These are phyloP conservation scores for Camponotus fellah DNA, from an alignment of 2,888 invertebrate species.

Conservation along the genomic window DNA sequence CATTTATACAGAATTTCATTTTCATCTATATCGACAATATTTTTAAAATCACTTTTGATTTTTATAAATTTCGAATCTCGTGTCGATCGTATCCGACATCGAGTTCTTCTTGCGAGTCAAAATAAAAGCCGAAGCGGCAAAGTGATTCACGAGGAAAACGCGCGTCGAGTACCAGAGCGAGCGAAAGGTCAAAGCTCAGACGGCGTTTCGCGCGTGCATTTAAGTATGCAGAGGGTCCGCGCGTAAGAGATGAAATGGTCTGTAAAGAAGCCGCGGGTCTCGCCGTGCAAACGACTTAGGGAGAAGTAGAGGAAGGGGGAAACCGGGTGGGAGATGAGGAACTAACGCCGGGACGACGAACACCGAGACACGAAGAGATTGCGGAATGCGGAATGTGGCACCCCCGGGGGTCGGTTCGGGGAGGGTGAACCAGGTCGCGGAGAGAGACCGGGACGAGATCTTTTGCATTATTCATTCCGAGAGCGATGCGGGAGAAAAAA, in stretches of 20 bases:
- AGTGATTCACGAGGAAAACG: conserved; percentile 46
- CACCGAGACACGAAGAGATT: conserved; percentile 50
- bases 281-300: conserved; percentile 23
- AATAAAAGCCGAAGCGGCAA: conserved; percentile 14
- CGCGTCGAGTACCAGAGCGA: conserved; percentile 22
- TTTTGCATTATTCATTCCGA: conserved; percentile 69
- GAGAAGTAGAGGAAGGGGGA: neutral
- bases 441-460: conserved; percentile 53
- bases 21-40: neutral
- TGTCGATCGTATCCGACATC: neutral
- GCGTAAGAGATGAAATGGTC: conserved; percentile 55
- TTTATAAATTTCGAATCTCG: conserved; percentile 6
- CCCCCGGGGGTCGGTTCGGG: neutral
- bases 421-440: conserved; percentile 28
- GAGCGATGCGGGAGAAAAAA: conserved; percentile 47
- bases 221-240: conserved; percentile 49
- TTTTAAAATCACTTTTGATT: neutral
- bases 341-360: conserved; percentile 25
- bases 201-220: conserved; percentile 51
- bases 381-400: conserved; percentile 60
- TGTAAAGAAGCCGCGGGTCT: conserved; percentile 43
- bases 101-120: conserved; percentile 1
- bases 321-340: conserved; percentile 11
- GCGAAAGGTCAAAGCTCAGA: conserved; percentile 36
- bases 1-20: neutral